Conservation (phyloP, 2,113 vertebrate species). For the Ailuropoda melanoleuca region DNA sequence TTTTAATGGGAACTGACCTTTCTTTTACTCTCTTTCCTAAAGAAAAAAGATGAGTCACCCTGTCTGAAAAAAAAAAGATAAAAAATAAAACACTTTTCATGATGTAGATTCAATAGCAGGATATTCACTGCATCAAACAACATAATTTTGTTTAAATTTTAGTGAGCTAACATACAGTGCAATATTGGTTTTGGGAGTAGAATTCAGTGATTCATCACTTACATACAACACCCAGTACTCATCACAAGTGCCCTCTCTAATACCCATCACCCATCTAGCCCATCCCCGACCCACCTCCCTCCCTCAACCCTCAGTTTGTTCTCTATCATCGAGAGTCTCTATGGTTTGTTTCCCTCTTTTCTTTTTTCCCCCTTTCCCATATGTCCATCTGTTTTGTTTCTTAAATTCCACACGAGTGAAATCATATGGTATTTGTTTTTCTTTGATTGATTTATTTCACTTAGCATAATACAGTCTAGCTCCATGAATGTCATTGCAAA, state of each 20-base stretch:
- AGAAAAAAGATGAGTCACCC: neutral
- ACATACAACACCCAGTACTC: neutral
- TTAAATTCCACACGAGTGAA: neutral
- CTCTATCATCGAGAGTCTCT: neutral
- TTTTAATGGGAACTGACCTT: neutral
- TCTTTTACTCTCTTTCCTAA: neutral
- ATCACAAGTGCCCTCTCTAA: neutral
- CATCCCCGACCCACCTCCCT: neutral
- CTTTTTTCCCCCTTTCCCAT: neutral
- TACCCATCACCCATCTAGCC: neutral
- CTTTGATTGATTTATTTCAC: neutral
- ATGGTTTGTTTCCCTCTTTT: neutral
- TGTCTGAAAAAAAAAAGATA: neutral
- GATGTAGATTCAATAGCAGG: neutral
- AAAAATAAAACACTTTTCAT: neutral
- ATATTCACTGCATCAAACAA: neutral
- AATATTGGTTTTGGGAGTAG: neutral
- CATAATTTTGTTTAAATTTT: neutral
- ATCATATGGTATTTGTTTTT: neutral
- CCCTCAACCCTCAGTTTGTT: neutral
- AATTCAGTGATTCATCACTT: neutral
- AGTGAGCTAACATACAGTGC: neutral
- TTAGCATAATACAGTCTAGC: neutral
- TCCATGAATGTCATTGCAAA: neutral
- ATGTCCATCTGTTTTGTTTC: neutral